Evolutionary conservation across 2,113 vertebrate genomes (phyloP).

Genomic region (zebrafish (Danio rerio)): GRCz12tu NC_133199.1:2932501-2933000

Average conservation of each 20-base stretch:
- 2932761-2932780: slow-evolving; percentile 9
- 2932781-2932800: slow-evolving; percentile 2
- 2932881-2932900: not conserved
- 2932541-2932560: not conserved
- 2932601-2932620: not conserved
- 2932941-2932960: slow-evolving; percentile 33
- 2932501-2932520: no score
- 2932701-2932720: not conserved
- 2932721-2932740: not conserved
- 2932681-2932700: not conserved
- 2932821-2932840: slow-evolving; percentile 1
- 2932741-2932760: not conserved
- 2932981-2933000: slow-evolving; percentile 31
- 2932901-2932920: not conserved
- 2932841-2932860: not conserved
- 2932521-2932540: not conserved
- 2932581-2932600: not conserved
- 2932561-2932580: not conserved
- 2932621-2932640: not conserved
- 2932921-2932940: slow-evolving; percentile 14
- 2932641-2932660: not conserved
- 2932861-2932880: not conserved
- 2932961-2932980: slow-evolving; percentile 55
- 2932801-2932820: not conserved
- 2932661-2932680: not conserved